These are phyloP conservation scores for Callipepla californica DNA, from an alignment of 2,113 vertebrate genomes.

Conservation along the genomic window DNA sequence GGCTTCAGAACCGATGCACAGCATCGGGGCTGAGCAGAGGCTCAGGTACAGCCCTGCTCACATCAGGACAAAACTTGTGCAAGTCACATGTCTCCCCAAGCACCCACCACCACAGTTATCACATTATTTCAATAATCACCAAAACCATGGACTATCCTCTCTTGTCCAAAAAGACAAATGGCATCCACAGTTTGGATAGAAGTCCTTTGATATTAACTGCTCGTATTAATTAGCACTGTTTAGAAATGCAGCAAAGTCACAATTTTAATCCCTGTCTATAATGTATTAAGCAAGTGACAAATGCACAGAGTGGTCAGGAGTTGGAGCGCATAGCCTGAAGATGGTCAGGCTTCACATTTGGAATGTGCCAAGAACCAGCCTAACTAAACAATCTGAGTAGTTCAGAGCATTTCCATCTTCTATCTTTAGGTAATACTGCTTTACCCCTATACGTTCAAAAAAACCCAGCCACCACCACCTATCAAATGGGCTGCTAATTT, in stretches of 20 bases:
- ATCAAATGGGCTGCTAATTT: not conserved
- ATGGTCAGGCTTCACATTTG: not conserved
- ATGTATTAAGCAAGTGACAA: not conserved
- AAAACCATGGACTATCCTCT: not conserved
- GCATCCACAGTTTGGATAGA: not conserved
- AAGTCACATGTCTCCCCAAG: not conserved
- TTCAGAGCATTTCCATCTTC: not conserved
- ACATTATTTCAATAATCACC: not conserved
- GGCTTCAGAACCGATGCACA: not conserved
- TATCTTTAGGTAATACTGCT: not conserved
- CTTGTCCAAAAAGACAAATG: not conserved
- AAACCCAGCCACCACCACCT: not conserved
- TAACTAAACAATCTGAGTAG: not conserved
- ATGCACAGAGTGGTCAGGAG: not conserved
- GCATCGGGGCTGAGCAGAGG: not conserved
- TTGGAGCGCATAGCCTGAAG: not conserved
- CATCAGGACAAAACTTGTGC: not conserved
- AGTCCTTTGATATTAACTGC: not conserved
- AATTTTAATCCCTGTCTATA: not conserved
- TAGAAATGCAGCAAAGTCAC: not conserved
- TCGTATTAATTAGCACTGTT: not conserved
- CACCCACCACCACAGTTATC: not conserved
- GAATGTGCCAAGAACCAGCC: not conserved
- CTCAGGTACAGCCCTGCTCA: not conserved
- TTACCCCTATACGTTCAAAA: not conserved